Percentiles rank a stretch among this genome's conserved stretches.
Evolutionary conservation across 1,140 invertebrate genomes (phyloP).

Genomic region (Aleiodes sp.): DNA sequence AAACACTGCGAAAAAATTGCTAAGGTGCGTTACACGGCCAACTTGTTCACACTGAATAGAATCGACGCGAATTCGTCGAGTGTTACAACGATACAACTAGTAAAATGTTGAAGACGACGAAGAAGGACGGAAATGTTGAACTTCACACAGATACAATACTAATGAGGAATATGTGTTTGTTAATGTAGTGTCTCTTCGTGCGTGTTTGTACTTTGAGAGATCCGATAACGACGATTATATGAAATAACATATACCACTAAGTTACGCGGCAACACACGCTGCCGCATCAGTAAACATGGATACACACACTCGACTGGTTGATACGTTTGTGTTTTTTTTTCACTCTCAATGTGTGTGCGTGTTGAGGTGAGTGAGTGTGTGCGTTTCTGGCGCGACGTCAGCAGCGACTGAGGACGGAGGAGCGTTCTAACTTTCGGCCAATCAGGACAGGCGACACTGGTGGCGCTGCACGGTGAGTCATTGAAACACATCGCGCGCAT

Average conservation of each 20-base stretch:
- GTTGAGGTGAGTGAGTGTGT: neutral
- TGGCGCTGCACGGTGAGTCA: neutral
- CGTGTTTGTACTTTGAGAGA: neutral
- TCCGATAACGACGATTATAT: neutral
- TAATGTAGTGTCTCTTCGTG: neutral
- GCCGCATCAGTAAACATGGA: neutral
- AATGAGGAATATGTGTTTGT: neutral
- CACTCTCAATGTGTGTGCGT: neutral
- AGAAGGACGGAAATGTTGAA: slow-evolving; percentile 5
- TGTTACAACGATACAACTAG: slow-evolving; percentile 11
- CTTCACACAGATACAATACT: neutral
- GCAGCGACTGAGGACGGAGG: neutral
- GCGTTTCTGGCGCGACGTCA: neutral
- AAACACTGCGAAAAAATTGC: neutral
- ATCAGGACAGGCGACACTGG: neutral
- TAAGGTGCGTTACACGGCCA: neutral
- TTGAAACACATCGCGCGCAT: slow-evolving; percentile 1
- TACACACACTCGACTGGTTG: neutral
- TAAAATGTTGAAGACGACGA: slow-evolving; percentile 3
- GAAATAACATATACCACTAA: neutral
- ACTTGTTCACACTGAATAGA: neutral
- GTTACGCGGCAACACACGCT: neutral
- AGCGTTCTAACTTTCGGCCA: neutral
- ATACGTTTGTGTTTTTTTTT: neutral
- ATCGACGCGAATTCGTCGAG: neutral